These are phyloP conservation scores for Sussaba pulchella DNA, from an alignment of 2,888 invertebrate genomes.

Conservation along the genomic window DNA sequence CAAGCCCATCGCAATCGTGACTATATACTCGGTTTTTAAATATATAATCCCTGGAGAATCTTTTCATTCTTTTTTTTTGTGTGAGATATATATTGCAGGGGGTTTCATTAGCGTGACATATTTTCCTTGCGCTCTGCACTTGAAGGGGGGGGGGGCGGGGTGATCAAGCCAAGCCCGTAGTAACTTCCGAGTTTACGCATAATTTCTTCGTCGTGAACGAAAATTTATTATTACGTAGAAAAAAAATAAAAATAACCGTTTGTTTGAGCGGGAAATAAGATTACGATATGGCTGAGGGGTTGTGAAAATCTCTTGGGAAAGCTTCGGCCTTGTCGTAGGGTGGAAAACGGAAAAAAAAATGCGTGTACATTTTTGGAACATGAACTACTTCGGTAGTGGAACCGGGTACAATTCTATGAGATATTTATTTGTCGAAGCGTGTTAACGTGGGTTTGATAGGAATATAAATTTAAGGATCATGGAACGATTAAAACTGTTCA, in stretches of 20 bases:
- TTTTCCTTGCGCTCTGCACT: no score
- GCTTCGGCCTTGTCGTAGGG: no score
- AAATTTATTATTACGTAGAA: not conserved
- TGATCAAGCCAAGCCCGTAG: no score
- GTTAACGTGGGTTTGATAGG: no score
- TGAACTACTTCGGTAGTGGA: not conserved
- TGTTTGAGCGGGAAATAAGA: not conserved
- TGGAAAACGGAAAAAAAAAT: not conserved
- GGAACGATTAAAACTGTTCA: no score
- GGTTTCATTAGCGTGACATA: not conserved
- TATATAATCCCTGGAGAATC: conserved; percentile 1
- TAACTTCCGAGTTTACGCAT: conserved; percentile 1
- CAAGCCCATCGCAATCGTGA: conserved; percentile 2
- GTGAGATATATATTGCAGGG: not conserved
- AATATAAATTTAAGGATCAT: no score
- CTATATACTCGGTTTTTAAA: not conserved
- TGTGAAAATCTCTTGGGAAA: not conserved
- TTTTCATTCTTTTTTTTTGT: not conserved
- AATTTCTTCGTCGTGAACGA: not conserved
- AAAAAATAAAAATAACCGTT: not conserved
- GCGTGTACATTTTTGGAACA: conserved; percentile 1
- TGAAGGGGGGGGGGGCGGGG: no score
- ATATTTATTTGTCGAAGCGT: no score
- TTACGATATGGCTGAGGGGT: not conserved
- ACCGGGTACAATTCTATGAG: no score